These are phyloP conservation scores for Percina caprodes DNA, from an alignment of 2,113 vertebrate genomes.

Conservation along the genomic window DNA sequence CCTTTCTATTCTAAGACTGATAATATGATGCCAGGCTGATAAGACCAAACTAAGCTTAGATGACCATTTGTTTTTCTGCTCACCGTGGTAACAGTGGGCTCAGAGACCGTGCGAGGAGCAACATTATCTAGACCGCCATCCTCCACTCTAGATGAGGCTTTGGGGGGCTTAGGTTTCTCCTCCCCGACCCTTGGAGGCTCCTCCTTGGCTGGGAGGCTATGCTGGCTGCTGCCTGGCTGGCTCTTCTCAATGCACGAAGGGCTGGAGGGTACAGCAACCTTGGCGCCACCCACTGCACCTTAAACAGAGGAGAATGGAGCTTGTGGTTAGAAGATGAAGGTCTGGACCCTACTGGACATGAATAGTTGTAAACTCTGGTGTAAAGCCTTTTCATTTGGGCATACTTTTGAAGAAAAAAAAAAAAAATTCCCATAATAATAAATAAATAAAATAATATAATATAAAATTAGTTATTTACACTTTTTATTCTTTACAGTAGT, in stretches of 20 bases:
- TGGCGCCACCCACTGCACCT: conserved; percentile 99
- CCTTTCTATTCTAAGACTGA: not conserved
- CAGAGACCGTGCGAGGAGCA: conserved; percentile 85
- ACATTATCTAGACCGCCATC: conserved; percentile 89
- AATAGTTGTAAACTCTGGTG: not conserved
- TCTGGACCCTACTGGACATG: not conserved
- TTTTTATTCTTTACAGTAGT: not conserved
- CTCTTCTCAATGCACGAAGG: conserved; percentile 92
- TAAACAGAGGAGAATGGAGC: conserved; percentile 93
- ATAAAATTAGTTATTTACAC: not conserved
- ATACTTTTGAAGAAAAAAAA: not conserved
- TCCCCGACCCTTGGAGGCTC: conserved; percentile 91
- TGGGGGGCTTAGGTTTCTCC: conserved; percentile 90
- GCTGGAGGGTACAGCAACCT: conserved; percentile 95
- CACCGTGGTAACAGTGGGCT: conserved; percentile 89
- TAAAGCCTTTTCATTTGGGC: not conserved
- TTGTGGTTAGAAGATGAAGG: conserved; percentile 91
- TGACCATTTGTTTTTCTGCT: conserved; percentile 51
- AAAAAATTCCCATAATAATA: too few species aligned
- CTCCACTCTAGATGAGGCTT: conserved; percentile 80
- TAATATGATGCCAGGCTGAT: not conserved
- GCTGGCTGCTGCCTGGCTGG: conserved; percentile 92
- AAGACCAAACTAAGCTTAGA: not conserved
- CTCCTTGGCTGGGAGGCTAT: conserved; percentile 90
- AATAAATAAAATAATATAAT: not conserved